These are phyloP conservation scores for Aldrovandia affinis DNA, from an alignment of 2,797 vertebrate genomes.

Conservation along the genomic window DNA sequence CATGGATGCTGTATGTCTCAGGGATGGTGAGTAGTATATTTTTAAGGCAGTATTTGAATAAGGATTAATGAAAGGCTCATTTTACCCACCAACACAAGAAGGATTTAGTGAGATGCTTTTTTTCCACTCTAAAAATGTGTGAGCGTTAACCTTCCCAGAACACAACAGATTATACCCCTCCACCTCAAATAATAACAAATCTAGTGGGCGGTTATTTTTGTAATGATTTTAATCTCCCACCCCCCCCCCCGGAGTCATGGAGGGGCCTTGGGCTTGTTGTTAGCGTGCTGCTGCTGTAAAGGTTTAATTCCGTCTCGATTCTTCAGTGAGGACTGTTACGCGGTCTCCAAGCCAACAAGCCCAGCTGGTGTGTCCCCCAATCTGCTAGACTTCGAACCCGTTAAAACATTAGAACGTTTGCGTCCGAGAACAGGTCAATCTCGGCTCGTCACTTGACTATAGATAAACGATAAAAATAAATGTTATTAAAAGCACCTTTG, in stretches of 20 bases:
- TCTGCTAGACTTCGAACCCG: background rate
- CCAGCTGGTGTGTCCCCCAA: background rate
- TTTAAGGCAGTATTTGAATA: background rate
- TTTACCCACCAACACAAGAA: background rate
- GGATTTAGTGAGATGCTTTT: constrained; percentile 1
- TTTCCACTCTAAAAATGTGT: background rate
- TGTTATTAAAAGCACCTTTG: too few relatives aligned
- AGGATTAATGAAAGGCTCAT: background rate
- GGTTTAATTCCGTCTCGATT: background rate
- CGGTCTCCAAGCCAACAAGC: background rate
- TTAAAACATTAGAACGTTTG: background rate
- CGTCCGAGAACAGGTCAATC: too few relatives aligned
- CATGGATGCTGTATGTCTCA: too few relatives aligned
- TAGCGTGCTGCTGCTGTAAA: background rate
- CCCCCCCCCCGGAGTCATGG: background rate
- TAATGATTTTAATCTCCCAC: background rate
- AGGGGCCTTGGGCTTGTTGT: background rate
- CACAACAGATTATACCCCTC: background rate
- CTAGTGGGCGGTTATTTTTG: constrained; percentile 13
- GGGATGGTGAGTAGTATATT: background rate
- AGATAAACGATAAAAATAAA: too few relatives aligned
- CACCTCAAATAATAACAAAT: background rate
- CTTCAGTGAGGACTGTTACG: background rate
- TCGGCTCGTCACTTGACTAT: too few relatives aligned
- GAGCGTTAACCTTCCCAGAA: background rate